A percentile compares a stretch with the other conserved stretches of the same genome.
Conservation (phyloP, 2,797 vertebrate species). For the Enteromius radiatus region DNA sequence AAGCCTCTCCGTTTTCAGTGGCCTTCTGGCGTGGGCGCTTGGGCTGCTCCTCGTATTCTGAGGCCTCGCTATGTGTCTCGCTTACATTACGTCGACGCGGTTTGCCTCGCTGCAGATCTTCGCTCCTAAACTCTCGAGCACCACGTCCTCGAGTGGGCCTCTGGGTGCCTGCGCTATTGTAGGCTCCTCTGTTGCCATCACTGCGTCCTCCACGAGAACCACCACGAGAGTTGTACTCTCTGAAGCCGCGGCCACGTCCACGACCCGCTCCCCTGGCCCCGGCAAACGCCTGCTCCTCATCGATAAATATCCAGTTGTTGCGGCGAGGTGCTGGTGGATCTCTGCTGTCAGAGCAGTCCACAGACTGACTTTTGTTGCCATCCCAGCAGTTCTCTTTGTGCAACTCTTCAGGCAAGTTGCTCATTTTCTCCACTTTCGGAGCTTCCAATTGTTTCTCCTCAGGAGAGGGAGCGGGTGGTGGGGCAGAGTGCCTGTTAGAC, state of each 20-base stretch:
- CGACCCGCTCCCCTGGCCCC: conserved; percentile 83
- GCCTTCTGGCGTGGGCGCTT: conserved; percentile 92
- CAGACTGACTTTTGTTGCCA: conserved; percentile 70
- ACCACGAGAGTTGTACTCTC: conserved; percentile 86
- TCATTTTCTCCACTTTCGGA: conserved; percentile 74
- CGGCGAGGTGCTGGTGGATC: conserved; percentile 85
- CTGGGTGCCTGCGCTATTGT: conserved; percentile 72
- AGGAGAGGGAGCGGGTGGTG: conserved; percentile 68
- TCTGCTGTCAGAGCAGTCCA: conserved; percentile 75
- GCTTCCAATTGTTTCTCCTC: conserved; percentile 79
- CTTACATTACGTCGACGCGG: conserved; percentile 91
- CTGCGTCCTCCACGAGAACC: conserved; percentile 68
- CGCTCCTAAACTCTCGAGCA: conserved; percentile 83
- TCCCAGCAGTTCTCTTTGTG: conserved; percentile 83
- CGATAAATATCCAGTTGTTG: conserved; percentile 98
- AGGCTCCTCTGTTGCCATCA: conserved; percentile 66
- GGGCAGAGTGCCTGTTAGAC: conserved; percentile 70
- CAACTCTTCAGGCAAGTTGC: conserved; percentile 74
- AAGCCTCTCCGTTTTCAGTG: conserved; percentile 79
- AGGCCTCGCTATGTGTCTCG: conserved; percentile 94
- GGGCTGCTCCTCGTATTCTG: conserved; percentile 96
- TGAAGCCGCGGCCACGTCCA: conserved; percentile 86
- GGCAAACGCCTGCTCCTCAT: conserved; percentile 96
- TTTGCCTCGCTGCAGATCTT: conserved; percentile 89
- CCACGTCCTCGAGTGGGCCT: conserved; percentile 77